Conservation (phyloP, 2,888 invertebrate genomes). For the Pseudoips prasinana region DNA sequence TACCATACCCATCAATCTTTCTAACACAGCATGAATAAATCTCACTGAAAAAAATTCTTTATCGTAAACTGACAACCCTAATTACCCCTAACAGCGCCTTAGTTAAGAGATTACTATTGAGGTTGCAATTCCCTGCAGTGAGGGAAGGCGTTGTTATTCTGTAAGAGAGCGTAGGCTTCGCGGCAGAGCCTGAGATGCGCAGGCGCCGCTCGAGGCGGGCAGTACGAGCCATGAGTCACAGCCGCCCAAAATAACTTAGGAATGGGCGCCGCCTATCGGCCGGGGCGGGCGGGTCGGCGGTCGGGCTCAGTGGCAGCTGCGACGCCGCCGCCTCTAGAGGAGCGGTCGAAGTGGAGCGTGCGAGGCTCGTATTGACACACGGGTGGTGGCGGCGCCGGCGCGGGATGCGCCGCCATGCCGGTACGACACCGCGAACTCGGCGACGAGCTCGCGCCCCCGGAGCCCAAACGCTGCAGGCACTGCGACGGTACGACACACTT, state of each 20-base stretch:
- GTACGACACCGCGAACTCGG: constrained; percentile 82
- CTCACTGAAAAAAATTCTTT: too few relatives aligned
- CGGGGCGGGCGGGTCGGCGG: constrained; percentile 73
- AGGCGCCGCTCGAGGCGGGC: constrained; percentile 64
- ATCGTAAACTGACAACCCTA: too few relatives aligned
- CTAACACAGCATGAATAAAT: too few relatives aligned
- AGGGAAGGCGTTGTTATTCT: too few relatives aligned
- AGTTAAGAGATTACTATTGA: too few relatives aligned
- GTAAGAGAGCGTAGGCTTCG: constrained; percentile 42
- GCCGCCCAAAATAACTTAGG: constrained; percentile 72
- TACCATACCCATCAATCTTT: too few relatives aligned
- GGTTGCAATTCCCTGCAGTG: too few relatives aligned
- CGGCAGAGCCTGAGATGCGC: constrained; percentile 66
- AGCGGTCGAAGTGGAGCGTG: constrained; percentile 68
- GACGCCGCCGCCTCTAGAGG: constrained; percentile 74
- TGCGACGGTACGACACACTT: constrained; percentile 88
- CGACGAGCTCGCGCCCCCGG: constrained; percentile 84
- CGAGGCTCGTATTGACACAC: constrained; percentile 59
- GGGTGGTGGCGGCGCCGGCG: constrained; percentile 75
- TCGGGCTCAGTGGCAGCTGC: constrained; percentile 75
- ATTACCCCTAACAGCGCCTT: too few relatives aligned
- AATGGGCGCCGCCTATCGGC: constrained; percentile 80
- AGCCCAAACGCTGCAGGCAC: constrained; percentile 95
- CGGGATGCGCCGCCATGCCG: constrained; percentile 82
- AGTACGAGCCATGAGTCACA: constrained; percentile 73